Evolutionary conservation across 2,797 vertebrate genomes (phyloP), one percentile per base, ranked within the genome.

Genomic region (Pseudopleuronectes americanus): DNA sequence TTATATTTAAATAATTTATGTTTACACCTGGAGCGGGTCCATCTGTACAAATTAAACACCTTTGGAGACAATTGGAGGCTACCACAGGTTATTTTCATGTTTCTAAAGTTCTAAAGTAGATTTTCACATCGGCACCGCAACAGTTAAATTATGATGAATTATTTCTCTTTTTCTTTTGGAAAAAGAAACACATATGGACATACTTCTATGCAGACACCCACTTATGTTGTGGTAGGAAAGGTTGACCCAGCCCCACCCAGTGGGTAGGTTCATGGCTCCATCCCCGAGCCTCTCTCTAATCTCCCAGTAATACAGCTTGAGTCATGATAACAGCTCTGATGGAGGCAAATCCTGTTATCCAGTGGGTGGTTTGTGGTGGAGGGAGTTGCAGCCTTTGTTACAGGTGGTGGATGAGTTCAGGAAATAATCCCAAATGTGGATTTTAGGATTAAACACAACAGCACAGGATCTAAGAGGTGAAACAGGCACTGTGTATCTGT

Each of bases 301-400:
- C 90, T 87, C 62, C 38, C 69, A 67, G 71, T 90, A 91, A 92
- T 90, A 83, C 85, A 80, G 78, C 83, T 85, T 84, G 81, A 92
- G 89, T 91, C 85, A 83, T 89, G 91, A 92, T 90, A 90, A 88
- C 81, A 77, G 76, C 82, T 84, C 80, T 83, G 84, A 87, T 83
- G 83, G 82, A 86, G 79, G 75, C 75, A 90, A 91, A 91, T 91
- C 87, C 86, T 86, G 82, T 91, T 86, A 91, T 88, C 84, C 52
- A 51, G 55, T 24, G 64, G 45, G 54, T 64, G 41, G 65, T 53
- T 13, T 8, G 54, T 17, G 61, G 48, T 49, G 62, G 45, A 38
- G 64, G 59, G 52, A 51, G 70, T 53, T 65, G 63, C 53, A 55
- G 60, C 52, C 61, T 77, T 88, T 84, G 75, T 86, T 81, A 79